Base-by-base conservation (phyloP, 2,888 invertebrate species). In the Rhaphigaster nebulosa region DNA sequence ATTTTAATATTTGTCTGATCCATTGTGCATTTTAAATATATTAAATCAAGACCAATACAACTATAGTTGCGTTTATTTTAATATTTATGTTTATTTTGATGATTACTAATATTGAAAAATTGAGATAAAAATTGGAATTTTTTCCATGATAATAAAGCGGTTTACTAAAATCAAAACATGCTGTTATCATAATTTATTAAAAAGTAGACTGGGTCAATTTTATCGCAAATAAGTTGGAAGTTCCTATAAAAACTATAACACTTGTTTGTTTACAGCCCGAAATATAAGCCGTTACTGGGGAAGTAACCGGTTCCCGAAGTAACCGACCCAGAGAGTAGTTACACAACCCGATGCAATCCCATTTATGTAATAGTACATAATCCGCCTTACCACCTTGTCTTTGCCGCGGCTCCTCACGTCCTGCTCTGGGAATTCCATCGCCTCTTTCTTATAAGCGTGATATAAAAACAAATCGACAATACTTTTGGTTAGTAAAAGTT, bases 341-440 rank as follows among this genome's bases (percentile, higher is more conserved):
- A 76, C 70, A 38, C 70, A 76, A 76, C 34, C 29, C 34, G 70
- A 76, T 76, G 70, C 70, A 76, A 76, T 76, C 70, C 70, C 70
- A 76, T 76, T 70, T 76, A 76, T 76, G 38, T 76, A 76, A 76
- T 76, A 23, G 23, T 10, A 76, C 70, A 76, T 34, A 38, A 76
- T 76, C 38, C 70, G 20, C 10, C 70, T 76, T 23, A 38, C 20
- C 70, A 38, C 70, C 34, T 76, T 34, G 70, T 76, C 34, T 76
- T 76, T 34, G 70, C 70, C 70, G 70, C 34, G 38, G 23, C 34
- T 76, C 70, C 70, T 76, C 70, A 76, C 70, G 70, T 38, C 34
- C 26, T 12, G 70, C 38, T 38, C 20, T 38, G 38, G 70, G 70
- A 34, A 76, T 38, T 76, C 38, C 20, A 8, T 76, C 20, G 70